Base-by-base conservation (phyloP, 2,888 invertebrate genomes). In the Bhutanitis thaidina region DNA sequence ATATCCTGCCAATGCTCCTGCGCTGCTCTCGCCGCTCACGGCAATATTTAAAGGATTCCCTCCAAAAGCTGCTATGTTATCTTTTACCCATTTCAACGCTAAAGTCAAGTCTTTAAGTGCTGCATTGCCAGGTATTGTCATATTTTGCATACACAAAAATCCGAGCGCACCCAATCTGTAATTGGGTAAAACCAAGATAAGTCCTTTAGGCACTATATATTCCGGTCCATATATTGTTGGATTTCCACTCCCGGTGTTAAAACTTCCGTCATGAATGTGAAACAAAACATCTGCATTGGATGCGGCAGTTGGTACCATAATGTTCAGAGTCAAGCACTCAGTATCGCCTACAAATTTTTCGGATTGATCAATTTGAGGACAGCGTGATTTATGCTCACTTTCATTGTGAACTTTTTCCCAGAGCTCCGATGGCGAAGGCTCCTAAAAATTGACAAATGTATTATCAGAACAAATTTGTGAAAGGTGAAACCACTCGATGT, bases 141-240 rank as follows among this genome's bases (percentile, higher is more conserved):
- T 67, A 37, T 81, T 80, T 50, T 65, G 68, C 40, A 78, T 53
- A 55, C 83, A 84, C 38, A 89, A 54, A 57, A 88, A 90, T 37
- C 90, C 90, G 13, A 87, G 66, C 9, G 80, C 65, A 8, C 89
- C 84, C 3, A 84, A 60, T 63, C 86, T 74, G 58, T 83, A 86
- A 62, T 86, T 86, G 5, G 85, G 84, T 51, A 85, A 54, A 34
- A 86, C 77, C 13, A 85, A 53, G 43, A 82, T 77, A 5, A 83
- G 54, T 20, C 68, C 74, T 52, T 74, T 62, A 1, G 69, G 43
- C 0, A 79, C 77, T 12, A 85, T 55, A 53, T 80, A 64, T 36
- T 82, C 74, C 3, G 90, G 86, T 1, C 80, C 82, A 49, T 83
- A 86, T 16, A 72, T 59, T 1, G 56, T 53, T 1, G 83, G 83